These are phyloP conservation scores for Agonum fuliginosum DNA, from an alignment of 2,888 invertebrate species.

Conservation along the genomic window DNA sequence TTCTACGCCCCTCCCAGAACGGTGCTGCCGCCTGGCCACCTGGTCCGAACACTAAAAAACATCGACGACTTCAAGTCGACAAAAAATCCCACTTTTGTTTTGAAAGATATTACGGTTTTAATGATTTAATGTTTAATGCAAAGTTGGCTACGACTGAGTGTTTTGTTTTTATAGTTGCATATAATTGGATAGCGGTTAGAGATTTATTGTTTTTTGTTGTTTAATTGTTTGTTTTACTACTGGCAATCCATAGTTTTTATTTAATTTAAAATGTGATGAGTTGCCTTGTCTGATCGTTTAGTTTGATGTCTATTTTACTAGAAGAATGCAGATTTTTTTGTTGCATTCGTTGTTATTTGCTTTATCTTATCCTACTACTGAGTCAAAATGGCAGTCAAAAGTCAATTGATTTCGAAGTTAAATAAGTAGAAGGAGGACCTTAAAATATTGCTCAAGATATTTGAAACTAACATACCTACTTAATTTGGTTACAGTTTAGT, in stretches of 20 bases:
- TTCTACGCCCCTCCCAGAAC: slow-evolving; percentile 47
- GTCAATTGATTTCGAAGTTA: no score
- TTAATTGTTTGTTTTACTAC: slow-evolving; percentile 30
- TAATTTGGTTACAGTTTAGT: no score
- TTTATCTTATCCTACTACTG: not conserved
- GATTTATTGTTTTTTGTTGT: slow-evolving; percentile 15
- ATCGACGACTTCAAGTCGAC: slow-evolving; percentile 3
- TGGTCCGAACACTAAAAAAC: slow-evolving; percentile 41
- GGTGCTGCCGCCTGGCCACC: slow-evolving; percentile 33
- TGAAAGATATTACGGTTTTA: slow-evolving; percentile 37
- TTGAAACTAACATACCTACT: no score
- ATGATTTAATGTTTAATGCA: slow-evolving; percentile 36
- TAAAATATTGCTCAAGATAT: no score
- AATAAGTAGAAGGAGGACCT: no score
- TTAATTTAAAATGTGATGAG: slow-evolving; percentile 2
- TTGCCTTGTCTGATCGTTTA: not conserved
- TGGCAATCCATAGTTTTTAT: not conserved
- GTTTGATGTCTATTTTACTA: not conserved
- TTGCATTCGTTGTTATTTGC: not conserved
- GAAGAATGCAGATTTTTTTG: not conserved
- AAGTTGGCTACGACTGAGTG: not conserved
- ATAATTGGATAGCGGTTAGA: slow-evolving; percentile 38
- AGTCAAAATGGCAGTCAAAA: no score
- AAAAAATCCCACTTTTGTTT: slow-evolving; percentile 33
- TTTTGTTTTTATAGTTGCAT: slow-evolving; percentile 30